These are phyloP conservation scores for Macrotus californicus DNA, from an alignment of 2,113 vertebrate genomes.

Conservation along the genomic window DNA sequence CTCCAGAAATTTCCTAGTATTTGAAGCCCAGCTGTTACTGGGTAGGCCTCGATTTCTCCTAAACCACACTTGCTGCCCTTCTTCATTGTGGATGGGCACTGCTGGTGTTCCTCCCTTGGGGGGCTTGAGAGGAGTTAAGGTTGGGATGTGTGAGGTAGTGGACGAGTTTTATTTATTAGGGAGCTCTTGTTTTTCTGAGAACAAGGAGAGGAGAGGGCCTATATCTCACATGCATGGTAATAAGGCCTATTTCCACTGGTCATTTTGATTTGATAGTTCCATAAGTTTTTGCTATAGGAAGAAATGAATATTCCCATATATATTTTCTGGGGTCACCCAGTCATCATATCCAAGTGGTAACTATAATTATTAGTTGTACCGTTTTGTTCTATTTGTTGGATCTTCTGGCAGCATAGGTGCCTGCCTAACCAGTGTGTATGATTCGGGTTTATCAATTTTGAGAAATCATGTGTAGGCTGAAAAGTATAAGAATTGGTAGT, in stretches of 20 bases:
- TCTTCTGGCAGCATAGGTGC: neutral
- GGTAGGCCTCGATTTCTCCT: neutral
- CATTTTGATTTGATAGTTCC: conserved; percentile 8
- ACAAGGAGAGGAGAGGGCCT: neutral
- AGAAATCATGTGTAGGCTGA: conserved; percentile 3
- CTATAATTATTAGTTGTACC: neutral
- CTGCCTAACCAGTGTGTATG: neutral
- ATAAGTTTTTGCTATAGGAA: neutral
- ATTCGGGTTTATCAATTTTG: neutral
- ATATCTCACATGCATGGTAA: neutral
- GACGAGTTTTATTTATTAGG: neutral
- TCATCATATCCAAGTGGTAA: neutral
- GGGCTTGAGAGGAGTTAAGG: neutral
- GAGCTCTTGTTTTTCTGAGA: neutral
- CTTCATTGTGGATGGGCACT: neutral
- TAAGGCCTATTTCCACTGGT: neutral
- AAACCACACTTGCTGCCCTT: neutral
- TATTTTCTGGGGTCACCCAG: neutral
- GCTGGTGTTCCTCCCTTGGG: neutral
- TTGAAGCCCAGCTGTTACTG: neutral
- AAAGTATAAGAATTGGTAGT: neutral
- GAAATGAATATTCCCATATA: neutral
- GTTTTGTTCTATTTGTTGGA: neutral
- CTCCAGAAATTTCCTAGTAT: neutral
- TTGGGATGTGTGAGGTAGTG: neutral